Conservation (phyloP, 2,113 vertebrate genomes). For the Leptobrachium leishanense region DNA sequence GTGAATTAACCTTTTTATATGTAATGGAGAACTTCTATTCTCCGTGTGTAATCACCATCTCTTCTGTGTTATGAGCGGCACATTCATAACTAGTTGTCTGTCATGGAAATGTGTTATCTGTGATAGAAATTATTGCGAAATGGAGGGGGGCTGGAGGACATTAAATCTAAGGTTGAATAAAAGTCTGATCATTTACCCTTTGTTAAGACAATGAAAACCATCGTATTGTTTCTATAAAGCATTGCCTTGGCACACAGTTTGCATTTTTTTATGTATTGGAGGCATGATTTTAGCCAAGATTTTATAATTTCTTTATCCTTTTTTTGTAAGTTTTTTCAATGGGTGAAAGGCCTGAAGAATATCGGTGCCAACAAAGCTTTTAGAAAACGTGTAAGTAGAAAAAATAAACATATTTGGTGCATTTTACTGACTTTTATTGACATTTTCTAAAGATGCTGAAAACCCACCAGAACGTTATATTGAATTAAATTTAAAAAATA, state of each 20-base stretch:
- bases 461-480: neutral
- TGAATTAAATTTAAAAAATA: neutral
- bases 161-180: constrained; percentile 16
- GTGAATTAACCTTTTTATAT: constrained; percentile 24
- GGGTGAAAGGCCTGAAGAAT: neutral
- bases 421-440: neutral
- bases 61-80: neutral
- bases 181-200: neutral
- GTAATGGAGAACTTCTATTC: neutral
- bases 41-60: constrained; percentile 5
- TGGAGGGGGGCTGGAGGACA: neutral
- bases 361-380: constrained; percentile 33
- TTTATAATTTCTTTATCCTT: neutral
- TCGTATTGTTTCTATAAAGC: neutral
- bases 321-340: neutral
- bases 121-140: constrained; percentile 21
- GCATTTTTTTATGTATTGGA: neutral
- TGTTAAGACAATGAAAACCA: constrained; percentile 15
- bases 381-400: constrained; percentile 1
- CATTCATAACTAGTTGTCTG: neutral
- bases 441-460: neutral
- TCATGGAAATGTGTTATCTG: neutral
- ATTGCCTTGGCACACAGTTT: constrained; percentile 2
- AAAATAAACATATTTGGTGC: neutral
- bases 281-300: constrained; percentile 24